A percentile compares a stretch with the other conserved stretches of the same genome.
Evolutionary conservation across 2,888 invertebrate genomes (phyloP).

Genomic region (Lottia gigantea): DNA sequence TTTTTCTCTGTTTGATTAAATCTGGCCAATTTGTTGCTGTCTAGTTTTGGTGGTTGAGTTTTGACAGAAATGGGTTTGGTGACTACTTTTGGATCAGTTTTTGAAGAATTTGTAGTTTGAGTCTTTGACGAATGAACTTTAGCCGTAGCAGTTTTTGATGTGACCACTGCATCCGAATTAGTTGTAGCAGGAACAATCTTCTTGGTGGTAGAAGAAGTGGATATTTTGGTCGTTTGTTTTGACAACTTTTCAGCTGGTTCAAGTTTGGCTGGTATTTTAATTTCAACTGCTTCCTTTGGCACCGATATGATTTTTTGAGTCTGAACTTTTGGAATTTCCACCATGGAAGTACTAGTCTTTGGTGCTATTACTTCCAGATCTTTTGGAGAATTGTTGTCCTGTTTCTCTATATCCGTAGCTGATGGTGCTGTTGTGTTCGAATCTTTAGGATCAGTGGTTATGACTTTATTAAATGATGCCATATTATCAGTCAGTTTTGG

Average conservation of each 20-base stretch:
- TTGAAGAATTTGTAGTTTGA: background rate
- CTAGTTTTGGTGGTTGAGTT: background rate
- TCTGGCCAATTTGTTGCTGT: background rate
- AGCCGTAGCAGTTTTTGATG: background rate
- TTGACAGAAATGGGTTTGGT: background rate
- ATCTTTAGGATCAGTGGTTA: too few relatives aligned
- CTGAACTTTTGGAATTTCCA: too few relatives aligned
- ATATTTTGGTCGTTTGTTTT: background rate
- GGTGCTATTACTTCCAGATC: too few relatives aligned
- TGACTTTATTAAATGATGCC: too few relatives aligned
- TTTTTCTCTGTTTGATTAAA: background rate
- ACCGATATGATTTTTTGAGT: too few relatives aligned
- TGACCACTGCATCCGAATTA: background rate
- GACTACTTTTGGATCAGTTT: background rate
- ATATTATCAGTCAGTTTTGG: too few relatives aligned
- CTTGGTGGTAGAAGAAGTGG: background rate
- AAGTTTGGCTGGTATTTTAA: background rate
- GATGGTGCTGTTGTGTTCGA: too few relatives aligned
- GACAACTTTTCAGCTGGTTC: too few relatives aligned
- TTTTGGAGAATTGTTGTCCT: too few relatives aligned
- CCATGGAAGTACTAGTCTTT: too few relatives aligned
- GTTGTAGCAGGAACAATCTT: background rate
- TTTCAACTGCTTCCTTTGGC: background rate
- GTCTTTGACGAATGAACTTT: background rate
- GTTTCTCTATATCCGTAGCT: too few relatives aligned